Conservation (phyloP, 2,113 vertebrate species). For the Sorex fumeus region DNA sequence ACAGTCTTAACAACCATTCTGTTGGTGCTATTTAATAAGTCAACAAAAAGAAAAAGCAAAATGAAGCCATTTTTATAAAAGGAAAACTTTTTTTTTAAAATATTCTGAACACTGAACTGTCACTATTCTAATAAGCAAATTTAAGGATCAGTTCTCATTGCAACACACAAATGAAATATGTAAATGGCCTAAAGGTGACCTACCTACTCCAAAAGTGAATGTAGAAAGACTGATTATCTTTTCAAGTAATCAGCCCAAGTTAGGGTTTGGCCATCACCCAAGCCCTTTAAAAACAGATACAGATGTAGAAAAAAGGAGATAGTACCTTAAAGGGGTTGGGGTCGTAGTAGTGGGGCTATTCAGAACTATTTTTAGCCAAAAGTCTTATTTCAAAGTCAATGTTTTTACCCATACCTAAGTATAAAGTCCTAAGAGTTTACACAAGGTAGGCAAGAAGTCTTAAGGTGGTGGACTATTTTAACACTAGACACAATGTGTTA, state of each 20-base stretch:
- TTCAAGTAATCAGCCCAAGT: slow-evolving; percentile 76
- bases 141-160: slow-evolving; percentile 43
- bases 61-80: not conserved
- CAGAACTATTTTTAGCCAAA: not conserved
- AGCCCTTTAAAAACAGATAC: slow-evolving; percentile 76
- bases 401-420: not conserved
- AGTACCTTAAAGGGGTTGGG: not conserved
- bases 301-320: slow-evolving; percentile 63
- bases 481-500: not conserved
- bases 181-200: slow-evolving; percentile 79
- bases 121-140: not conserved
- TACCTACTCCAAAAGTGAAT: slow-evolving; percentile 73
- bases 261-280: slow-evolving; percentile 78
- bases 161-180: slow-evolving; percentile 78
- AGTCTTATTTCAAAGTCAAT: not conserved
- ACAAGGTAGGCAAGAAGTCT: not conserved
- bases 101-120: not conserved
- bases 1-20: slow-evolving; percentile 72
- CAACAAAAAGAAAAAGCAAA: slow-evolving; percentile 68
- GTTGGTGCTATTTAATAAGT: slow-evolving; percentile 71
- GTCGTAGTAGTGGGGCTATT: too few species aligned
- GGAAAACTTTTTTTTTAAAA: slow-evolving; percentile 14
- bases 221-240: slow-evolving; percentile 80
- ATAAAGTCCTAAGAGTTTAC: not conserved
- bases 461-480: not conserved